phyloP scores from a whole-genome alignment of 2,113 vertebrate species.

The Atherinomorus stipes region DNA sequence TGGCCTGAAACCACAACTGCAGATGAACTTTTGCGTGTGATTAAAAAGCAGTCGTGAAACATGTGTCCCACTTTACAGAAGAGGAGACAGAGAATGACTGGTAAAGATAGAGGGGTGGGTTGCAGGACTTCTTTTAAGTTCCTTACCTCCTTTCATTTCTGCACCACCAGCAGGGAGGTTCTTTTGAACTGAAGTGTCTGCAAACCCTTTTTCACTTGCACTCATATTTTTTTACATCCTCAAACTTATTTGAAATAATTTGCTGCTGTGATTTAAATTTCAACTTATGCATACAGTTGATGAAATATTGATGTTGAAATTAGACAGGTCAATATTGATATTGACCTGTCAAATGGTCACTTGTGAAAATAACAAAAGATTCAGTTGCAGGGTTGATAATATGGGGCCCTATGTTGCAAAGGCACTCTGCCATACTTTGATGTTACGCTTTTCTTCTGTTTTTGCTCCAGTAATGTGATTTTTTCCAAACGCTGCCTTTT shows the following conservation, averaged over 20 bases:
- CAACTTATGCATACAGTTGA: slow-evolving; percentile 50
- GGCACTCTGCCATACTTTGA: slow-evolving; percentile 54
- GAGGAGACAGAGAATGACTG: background rate
- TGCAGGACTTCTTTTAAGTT: slow-evolving; percentile 44
- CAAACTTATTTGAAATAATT: slow-evolving; percentile 33
- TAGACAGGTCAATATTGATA: slow-evolving; percentile 67
- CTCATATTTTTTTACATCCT: slow-evolving; percentile 21
- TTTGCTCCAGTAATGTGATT: slow-evolving; percentile 54
- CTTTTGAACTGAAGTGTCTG: slow-evolving; percentile 24
- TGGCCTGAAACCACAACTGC: slow-evolving; percentile 15
- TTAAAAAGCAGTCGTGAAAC: background rate
- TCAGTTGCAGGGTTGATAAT: slow-evolving; percentile 55
- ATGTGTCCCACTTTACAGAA: background rate
- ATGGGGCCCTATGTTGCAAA: slow-evolving; percentile 39
- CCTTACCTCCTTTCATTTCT: slow-evolving; percentile 25
- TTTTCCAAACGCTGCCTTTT: slow-evolving; percentile 31
- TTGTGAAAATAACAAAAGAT: slow-evolving; percentile 41
- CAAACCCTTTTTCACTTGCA: background rate
- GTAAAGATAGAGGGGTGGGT: slow-evolving; percentile 25
- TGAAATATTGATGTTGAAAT: slow-evolving; percentile 66
- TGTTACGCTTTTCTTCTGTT: slow-evolving; percentile 41
- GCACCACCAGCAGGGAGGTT: background rate
- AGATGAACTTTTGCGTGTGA: background rate
- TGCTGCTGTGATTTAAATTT: slow-evolving; percentile 37
- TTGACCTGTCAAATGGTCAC: slow-evolving; percentile 60